Evolutionary conservation across 30 jellyfish, hydroid and myxozoan species (phyloP).

Genomic region (Sanderia malayensis): DNA sequence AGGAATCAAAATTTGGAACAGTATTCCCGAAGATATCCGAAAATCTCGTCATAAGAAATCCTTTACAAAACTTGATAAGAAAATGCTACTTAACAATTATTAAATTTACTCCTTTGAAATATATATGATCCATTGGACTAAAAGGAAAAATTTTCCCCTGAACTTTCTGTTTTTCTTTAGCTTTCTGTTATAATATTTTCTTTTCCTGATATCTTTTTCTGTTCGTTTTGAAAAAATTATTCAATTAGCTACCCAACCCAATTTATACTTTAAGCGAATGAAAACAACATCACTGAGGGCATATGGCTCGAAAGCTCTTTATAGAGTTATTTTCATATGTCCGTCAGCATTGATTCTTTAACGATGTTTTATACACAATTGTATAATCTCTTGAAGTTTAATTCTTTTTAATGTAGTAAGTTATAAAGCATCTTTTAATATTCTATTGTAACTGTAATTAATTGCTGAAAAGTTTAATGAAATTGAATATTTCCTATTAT

Average conservation of each 20-base stretch:
- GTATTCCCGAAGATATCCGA: slow-evolving; percentile 6
- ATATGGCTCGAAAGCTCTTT: slow-evolving; percentile 36
- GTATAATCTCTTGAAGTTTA: not conserved
- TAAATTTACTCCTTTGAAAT: not conserved
- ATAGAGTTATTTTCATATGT: slow-evolving; percentile 33
- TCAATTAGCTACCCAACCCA: slow-evolving; percentile 9
- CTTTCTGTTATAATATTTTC: not conserved
- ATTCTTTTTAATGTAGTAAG: slow-evolving; percentile 7
- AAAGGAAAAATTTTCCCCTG: slow-evolving; percentile 8
- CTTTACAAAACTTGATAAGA: not conserved
- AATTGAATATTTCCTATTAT: too few relatives aligned
- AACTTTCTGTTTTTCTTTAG: slow-evolving; percentile 2
- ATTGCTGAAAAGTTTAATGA: slow-evolving; percentile 5
- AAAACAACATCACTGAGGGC: slow-evolving; percentile 21
- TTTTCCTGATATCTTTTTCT: slow-evolving; percentile 9
- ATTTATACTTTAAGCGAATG: not conserved
- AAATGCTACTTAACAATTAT: slow-evolving; percentile 7
- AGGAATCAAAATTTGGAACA: slow-evolving; percentile 4
- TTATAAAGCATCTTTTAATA: slow-evolving; percentile 4
- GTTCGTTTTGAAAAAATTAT: not conserved
- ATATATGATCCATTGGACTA: slow-evolving; percentile 5
- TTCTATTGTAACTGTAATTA: slow-evolving; percentile 5
- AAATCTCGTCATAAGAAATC: slow-evolving; percentile 2
- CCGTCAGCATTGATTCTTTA: slow-evolving; percentile 27
- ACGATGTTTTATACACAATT: slow-evolving; percentile 21